Conservation (phyloP, 2,113 vertebrate species). For the Silurus asotus region DNA sequence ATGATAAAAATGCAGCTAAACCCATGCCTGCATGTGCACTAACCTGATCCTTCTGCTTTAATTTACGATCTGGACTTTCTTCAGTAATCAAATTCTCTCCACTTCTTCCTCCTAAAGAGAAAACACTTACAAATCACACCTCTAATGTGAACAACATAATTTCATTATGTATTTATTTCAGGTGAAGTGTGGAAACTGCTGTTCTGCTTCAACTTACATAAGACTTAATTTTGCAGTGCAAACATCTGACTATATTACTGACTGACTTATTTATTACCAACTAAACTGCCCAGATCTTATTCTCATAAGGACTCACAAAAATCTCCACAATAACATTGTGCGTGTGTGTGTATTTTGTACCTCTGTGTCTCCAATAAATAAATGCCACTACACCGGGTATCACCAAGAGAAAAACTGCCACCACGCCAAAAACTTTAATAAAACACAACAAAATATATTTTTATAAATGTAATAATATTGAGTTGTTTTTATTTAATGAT, state of each 20-base stretch:
- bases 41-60: not conserved
- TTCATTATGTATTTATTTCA: not conserved
- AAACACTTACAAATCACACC: not conserved
- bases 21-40: not conserved
- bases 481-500: not conserved
- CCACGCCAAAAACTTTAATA: not conserved
- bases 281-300: too few relatives aligned
- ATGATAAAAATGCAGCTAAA: not conserved
- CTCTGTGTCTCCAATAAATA: slow-evolving; percentile 11
- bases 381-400: not conserved
- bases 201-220: too few relatives aligned
- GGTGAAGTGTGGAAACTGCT: too few relatives aligned
- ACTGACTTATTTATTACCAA: too few relatives aligned
- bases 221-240: too few relatives aligned
- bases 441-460: not conserved
- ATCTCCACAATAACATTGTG: too few relatives aligned
- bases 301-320: too few relatives aligned
- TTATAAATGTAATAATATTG: not conserved
- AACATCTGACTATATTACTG: too few relatives aligned
- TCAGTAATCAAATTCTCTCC: not conserved
- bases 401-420: not conserved
- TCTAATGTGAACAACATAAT: not conserved
- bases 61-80: not conserved
- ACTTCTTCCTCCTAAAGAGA: not conserved
- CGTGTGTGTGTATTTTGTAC: not conserved